phyloP scores from a whole-genome alignment of 2,888 invertebrate species.

The Amiota communis region DNA sequence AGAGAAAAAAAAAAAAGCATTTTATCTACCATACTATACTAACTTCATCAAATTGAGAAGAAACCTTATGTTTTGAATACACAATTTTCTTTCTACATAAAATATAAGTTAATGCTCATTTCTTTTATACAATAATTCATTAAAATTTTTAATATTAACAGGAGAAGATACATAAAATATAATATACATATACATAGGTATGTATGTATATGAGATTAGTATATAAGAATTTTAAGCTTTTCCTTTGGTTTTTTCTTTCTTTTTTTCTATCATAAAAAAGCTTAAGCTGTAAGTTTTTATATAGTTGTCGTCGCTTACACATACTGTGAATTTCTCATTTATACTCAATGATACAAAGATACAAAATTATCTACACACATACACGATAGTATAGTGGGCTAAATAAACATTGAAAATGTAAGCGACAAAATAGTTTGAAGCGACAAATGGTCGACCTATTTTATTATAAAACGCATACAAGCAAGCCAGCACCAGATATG shows the following conservation, averaged over 20 bases:
- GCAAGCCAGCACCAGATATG: slow-evolving; percentile 38
- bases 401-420: slow-evolving; percentile 1
- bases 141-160: background rate
- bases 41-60: too few species aligned
- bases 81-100: background rate
- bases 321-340: background rate
- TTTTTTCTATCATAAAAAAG: too few species aligned
- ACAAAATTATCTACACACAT: slow-evolving; percentile 1
- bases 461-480: slow-evolving; percentile 37
- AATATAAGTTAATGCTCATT: background rate
- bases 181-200: background rate
- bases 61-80: too few species aligned
- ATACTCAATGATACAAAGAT: slow-evolving; percentile 11
- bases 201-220: too few species aligned
- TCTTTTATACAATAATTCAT: background rate
- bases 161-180: background rate
- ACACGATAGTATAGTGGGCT: slow-evolving; percentile 31
- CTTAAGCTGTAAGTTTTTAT: background rate
- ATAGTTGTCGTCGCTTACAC: background rate
- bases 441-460: slow-evolving; percentile 42
- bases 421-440: slow-evolving; percentile 23
- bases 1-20: background rate
- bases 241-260: background rate
- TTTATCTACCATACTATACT: slow-evolving; percentile 23
- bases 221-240: slow-evolving; percentile 23